These are phyloP conservation scores for Eidolon helvum DNA, from an alignment of 2,113 vertebrate genomes.

Conservation along the genomic window DNA sequence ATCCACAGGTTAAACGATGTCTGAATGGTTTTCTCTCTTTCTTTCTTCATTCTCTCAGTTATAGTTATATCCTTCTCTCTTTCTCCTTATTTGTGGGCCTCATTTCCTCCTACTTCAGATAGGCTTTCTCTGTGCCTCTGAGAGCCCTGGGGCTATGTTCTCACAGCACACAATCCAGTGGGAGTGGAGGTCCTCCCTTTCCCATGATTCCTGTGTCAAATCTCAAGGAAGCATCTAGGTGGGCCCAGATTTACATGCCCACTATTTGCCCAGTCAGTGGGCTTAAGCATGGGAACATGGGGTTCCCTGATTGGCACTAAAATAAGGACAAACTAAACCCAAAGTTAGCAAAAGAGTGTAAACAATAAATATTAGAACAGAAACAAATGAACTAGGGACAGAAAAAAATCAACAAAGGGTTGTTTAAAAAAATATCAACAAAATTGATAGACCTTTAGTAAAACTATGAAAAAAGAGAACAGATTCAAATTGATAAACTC, in stretches of 20 bases:
- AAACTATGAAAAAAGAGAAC: neutral
- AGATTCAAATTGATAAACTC: neutral
- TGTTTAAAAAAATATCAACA: neutral
- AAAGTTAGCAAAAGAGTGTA: neutral
- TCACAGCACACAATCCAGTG: fast-evolving
- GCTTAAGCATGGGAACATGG: neutral
- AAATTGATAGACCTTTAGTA: neutral
- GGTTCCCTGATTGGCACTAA: neutral
- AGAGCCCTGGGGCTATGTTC: neutral
- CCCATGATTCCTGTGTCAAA: neutral
- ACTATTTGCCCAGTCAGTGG: no score
- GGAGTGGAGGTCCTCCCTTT: neutral
- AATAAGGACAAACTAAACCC: neutral
- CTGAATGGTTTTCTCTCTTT: neutral
- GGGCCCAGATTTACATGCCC: neutral
- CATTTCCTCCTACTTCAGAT: no score
- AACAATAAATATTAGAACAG: neutral
- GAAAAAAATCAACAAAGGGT: neutral
- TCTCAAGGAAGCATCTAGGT: neutral
- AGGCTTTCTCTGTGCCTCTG: neutral
- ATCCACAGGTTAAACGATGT: fast-evolving
- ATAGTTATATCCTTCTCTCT: neutral
- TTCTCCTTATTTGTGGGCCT: neutral
- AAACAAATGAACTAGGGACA: neutral
- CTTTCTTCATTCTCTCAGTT: neutral